A percentile compares a stretch with the other conserved stretches of the same genome.
Evolutionary conservation across 2,888 invertebrate species (phyloP).

Genomic region (Morpho achilles): DNA sequence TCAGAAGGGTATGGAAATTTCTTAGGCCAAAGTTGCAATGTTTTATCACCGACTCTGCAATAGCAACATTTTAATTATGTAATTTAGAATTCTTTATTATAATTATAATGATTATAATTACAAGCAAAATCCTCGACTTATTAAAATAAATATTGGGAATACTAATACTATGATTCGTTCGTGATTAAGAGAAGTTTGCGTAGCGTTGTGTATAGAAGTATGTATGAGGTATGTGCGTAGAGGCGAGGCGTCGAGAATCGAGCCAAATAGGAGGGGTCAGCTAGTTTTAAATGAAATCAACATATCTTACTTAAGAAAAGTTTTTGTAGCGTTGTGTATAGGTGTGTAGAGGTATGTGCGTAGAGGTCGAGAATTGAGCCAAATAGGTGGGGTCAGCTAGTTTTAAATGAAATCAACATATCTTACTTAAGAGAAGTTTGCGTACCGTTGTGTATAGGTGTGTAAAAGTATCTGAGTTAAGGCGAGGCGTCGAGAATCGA

Average conservation of each 20-base stretch:
- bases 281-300: neutral
- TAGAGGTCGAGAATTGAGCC: constrained; percentile 80
- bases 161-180: too few species aligned
- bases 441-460: constrained; percentile 65
- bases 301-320: constrained; percentile 47
- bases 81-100: too few species aligned
- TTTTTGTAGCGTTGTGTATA: constrained; percentile 60
- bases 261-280: constrained; percentile 77
- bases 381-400: constrained; percentile 64
- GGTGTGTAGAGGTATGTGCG: constrained; percentile 72
- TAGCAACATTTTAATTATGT: neutral
- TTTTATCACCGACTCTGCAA: constrained; percentile 50
- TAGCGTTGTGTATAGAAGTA: constrained; percentile 54
- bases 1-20: constrained; percentile 31
- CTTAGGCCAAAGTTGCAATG: constrained; percentile 45
- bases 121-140: too few species aligned
- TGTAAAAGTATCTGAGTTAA: constrained; percentile 68
- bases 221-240: constrained; percentile 68
- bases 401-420: neutral
- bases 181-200: constrained; percentile 53
- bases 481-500: constrained; percentile 80
- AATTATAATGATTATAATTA: too few species aligned
- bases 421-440: constrained; percentile 54
- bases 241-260: constrained; percentile 78
- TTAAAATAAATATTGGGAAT: too few species aligned